phyloP scores from a whole-genome alignment of 2,113 vertebrate genomes.

The Eubucco bourcierii region DNA sequence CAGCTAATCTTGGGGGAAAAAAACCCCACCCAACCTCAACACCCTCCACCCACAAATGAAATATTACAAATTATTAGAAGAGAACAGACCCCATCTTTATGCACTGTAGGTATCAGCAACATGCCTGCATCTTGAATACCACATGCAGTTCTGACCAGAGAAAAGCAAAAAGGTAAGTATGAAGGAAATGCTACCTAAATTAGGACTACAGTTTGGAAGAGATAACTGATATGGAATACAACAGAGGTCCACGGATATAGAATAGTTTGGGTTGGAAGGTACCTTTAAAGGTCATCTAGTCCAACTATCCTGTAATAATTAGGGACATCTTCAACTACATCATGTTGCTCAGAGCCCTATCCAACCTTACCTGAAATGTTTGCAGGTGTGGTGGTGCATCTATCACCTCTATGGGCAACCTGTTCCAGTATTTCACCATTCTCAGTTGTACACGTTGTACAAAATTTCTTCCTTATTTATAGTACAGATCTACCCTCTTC shows the following conservation, averaged over 20 bases:
- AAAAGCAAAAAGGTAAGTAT: constrained; percentile 22
- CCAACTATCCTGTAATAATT: not conserved
- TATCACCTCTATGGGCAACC: not conserved
- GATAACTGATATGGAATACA: not conserved
- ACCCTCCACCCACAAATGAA: not conserved
- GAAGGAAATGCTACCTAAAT: not conserved
- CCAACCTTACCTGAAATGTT: too few species aligned
- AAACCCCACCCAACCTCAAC: not conserved
- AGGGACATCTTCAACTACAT: not conserved
- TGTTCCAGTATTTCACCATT: not conserved
- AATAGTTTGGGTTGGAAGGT: not conserved
- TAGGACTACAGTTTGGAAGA: not conserved
- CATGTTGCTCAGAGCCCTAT: not conserved
- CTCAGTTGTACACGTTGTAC: too few species aligned
- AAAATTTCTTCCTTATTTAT: too few species aligned
- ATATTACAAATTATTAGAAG: not conserved
- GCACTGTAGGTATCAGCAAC: not conserved
- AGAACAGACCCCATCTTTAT: not conserved
- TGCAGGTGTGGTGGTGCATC: not conserved
- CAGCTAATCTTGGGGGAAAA: not conserved
- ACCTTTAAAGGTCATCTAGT: not conserved
- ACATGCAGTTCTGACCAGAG: constrained; percentile 13
- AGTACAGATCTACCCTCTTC: not conserved
- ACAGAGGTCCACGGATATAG: not conserved
- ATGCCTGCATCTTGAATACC: not conserved